These are phyloP conservation scores for Tachyglossus aculeatus DNA, from an alignment of 2,797 vertebrate genomes.

Conservation along the genomic window DNA sequence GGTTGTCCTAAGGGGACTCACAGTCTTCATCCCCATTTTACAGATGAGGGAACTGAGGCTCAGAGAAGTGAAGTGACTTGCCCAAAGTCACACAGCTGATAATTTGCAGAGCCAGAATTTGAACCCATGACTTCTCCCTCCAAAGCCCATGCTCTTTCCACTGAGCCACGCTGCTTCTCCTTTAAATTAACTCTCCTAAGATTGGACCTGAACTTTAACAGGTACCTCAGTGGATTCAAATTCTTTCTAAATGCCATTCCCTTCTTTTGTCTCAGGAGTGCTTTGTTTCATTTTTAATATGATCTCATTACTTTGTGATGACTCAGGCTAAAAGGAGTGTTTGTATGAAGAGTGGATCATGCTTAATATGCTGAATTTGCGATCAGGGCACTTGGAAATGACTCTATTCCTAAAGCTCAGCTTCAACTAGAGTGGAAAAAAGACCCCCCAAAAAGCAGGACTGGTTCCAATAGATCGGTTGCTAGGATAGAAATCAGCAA, in stretches of 20 bases:
- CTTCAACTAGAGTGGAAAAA: conserved; percentile 28
- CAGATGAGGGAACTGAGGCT: too few relatives aligned
- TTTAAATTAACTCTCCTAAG: conserved; percentile 24
- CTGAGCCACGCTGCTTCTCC: too few relatives aligned
- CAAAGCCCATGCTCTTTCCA: too few relatives aligned
- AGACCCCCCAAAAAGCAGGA: too few relatives aligned
- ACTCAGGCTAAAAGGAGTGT: conserved; percentile 37
- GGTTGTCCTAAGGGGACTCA: too few relatives aligned
- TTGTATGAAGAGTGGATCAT: conserved; percentile 55
- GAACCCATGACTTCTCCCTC: too few relatives aligned
- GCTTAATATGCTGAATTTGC: conserved; percentile 32
- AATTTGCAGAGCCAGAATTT: too few relatives aligned
- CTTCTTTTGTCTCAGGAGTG: conserved; percentile 5
- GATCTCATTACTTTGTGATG: conserved; percentile 13
- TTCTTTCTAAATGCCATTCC: conserved; percentile 23
- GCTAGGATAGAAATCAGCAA: conserved; percentile 40
- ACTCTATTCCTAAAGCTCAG: conserved; percentile 46
- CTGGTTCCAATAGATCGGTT: conserved; percentile 26
- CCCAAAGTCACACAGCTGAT: too few relatives aligned
- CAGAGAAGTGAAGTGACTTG: too few relatives aligned
- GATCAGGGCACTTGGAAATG: conserved; percentile 27
- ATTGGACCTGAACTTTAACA: conserved; percentile 15
- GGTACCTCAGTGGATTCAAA: conserved; percentile 38
- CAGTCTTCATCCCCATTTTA: too few relatives aligned
- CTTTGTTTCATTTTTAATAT: conserved; percentile 24